A percentile compares a stretch with the other conserved stretches of the same genome.
These are phyloP conservation scores for Nasonia giraulti DNA, from an alignment of 1,140 invertebrate genomes.

Conservation along the genomic window DNA sequence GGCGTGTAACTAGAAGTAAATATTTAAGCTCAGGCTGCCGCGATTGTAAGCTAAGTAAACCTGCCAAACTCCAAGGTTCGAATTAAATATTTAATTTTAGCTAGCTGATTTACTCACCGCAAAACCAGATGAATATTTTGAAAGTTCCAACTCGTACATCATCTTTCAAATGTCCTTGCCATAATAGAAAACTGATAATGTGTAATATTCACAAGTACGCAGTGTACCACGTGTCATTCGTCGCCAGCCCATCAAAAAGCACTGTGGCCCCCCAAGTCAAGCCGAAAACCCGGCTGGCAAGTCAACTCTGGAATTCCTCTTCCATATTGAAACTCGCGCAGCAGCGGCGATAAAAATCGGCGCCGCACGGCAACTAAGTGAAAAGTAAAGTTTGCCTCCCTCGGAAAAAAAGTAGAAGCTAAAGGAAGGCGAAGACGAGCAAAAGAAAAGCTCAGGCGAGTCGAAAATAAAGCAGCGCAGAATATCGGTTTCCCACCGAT, in stretches of 20 bases:
- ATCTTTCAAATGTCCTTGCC: too few relatives aligned
- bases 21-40: background rate
- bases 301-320: background rate
- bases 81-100: too few relatives aligned
- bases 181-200: too few relatives aligned
- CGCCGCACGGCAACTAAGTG: slow-evolving; percentile 23
- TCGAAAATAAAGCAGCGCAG: background rate
- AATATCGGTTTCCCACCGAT: slow-evolving; percentile 21
- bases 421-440: background rate
- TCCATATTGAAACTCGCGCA: background rate
- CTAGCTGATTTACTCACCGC: too few relatives aligned
- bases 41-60: too few relatives aligned
- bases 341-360: background rate
- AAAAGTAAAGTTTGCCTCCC: slow-evolving; percentile 5
- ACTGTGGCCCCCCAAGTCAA: background rate
- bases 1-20: background rate
- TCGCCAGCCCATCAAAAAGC: slow-evolving; percentile 2
- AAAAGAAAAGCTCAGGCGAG: background rate
- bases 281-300: background rate
- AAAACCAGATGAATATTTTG: too few relatives aligned
- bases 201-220: too few relatives aligned
- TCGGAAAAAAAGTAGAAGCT: background rate
- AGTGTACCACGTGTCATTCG: too few relatives aligned
- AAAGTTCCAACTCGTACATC: too few relatives aligned
- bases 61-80: too few relatives aligned